phyloP scores from a whole-genome alignment of 2,888 invertebrate genomes.

The Eristalis intricaria region DNA sequence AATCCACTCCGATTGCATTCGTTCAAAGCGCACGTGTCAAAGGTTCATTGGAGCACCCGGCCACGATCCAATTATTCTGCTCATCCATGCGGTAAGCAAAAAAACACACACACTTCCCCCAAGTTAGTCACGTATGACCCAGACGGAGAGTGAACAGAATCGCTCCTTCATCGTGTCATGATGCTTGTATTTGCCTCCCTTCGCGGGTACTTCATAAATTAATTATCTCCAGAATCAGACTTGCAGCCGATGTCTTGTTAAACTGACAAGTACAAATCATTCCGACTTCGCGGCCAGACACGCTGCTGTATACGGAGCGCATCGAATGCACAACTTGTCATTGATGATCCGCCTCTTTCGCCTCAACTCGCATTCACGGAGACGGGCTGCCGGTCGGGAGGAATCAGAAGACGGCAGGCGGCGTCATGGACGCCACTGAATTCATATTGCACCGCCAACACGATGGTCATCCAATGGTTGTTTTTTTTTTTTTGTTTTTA shows the following conservation, averaged over 20 bases:
- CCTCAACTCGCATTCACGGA: not conserved
- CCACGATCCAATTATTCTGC: slow-evolving; percentile 63
- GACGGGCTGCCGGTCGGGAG: not conserved
- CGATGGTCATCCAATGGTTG: slow-evolving; percentile 34
- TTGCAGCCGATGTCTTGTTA: slow-evolving; percentile 39
- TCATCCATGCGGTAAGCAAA: slow-evolving; percentile 50
- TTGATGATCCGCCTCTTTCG: slow-evolving; percentile 27
- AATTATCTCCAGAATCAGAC: slow-evolving; percentile 40
- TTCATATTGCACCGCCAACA: slow-evolving; percentile 53
- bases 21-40: slow-evolving; percentile 66
- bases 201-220: slow-evolving; percentile 3
- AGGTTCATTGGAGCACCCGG: slow-evolving; percentile 56
- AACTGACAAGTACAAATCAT: slow-evolving; percentile 48
- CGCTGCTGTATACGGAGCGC: not conserved
- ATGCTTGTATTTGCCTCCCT: not conserved
- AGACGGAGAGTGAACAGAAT: slow-evolving; percentile 34
- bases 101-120: slow-evolving; percentile 9
- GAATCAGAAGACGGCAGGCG: not conserved
- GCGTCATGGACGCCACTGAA: slow-evolving; percentile 43
- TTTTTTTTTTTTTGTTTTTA: not conserved
- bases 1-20: slow-evolving; percentile 58
- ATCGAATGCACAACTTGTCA: slow-evolving; percentile 35
- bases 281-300: slow-evolving; percentile 1
- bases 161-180: slow-evolving; percentile 38
- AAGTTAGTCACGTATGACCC: slow-evolving; percentile 67